A percentile compares a stretch with the other conserved stretches of the same genome.
These are phyloP conservation scores for Pseudopodoces humilis DNA, from an alignment of 2,113 vertebrate genomes.

Conservation along the genomic window DNA sequence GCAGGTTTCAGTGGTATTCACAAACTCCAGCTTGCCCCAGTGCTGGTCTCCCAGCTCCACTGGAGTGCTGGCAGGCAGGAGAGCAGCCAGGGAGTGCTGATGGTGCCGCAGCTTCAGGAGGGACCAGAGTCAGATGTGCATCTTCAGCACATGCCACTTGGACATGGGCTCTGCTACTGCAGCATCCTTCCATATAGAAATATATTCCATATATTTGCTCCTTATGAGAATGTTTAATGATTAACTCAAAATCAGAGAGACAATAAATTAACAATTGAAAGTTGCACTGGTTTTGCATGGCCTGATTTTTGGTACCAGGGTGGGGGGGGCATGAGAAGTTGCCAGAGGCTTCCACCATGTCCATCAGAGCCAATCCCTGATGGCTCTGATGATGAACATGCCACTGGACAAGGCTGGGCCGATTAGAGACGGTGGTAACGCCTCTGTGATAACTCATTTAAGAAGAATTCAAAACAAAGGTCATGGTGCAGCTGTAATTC, in stretches of 20 bases:
- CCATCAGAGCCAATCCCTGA: neutral
- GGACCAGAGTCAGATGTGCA: too few species aligned
- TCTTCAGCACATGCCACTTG: neutral
- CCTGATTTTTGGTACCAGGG: neutral
- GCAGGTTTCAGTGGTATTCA: neutral
- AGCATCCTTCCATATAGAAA: neutral
- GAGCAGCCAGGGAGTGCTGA: neutral
- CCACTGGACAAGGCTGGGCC: neutral
- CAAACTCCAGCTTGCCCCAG: neutral
- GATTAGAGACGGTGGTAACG: rapidly evolving
- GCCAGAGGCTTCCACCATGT: neutral
- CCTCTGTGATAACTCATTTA: neutral
- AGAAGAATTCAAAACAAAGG: neutral
- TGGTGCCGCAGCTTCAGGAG: neutral
- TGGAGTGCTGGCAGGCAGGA: neutral
- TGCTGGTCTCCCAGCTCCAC: rapidly evolving
- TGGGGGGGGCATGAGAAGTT: neutral
- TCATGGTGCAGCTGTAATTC: neutral
- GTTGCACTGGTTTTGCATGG: neutral
- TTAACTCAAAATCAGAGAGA: neutral
- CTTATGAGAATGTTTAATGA: neutral
- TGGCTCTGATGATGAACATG: neutral
- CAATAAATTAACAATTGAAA: neutral
- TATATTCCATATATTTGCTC: neutral
- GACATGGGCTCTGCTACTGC: neutral